Conservation (phyloP, 2,113 vertebrate species). For the Chelonoidis abingdonii region DNA sequence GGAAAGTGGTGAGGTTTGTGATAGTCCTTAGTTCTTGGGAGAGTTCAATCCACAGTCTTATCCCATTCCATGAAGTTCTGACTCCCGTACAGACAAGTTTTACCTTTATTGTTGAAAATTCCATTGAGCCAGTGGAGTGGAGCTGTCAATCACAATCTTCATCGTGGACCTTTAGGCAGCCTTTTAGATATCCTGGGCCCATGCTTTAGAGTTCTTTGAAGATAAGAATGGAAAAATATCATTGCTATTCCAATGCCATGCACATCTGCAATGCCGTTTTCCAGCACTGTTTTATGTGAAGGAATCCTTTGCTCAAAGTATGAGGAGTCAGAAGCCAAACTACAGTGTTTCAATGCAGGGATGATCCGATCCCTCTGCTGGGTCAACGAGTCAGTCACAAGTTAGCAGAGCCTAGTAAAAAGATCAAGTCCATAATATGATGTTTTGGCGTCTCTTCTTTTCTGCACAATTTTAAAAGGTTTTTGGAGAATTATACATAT, state of each 20-base stretch:
- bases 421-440: background rate
- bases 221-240: background rate
- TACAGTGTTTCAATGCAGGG: background rate
- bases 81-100: background rate
- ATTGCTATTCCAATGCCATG: background rate
- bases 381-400: background rate
- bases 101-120: background rate
- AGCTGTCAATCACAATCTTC: background rate
- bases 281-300: background rate
- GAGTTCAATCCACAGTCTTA: background rate
- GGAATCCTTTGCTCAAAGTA: background rate
- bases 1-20: background rate
- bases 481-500: accelerated
- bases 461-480: background rate
- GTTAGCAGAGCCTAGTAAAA: background rate
- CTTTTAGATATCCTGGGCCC: background rate
- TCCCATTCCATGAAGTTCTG: background rate
- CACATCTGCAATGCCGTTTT: background rate
- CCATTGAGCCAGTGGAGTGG: background rate
- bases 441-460: background rate
- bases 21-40: background rate
- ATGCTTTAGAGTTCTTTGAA: background rate
- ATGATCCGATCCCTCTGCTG: background rate
- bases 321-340: background rate
- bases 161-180: background rate